phyloP scores from a whole-genome alignment of 2,888 invertebrate genomes.

The Scaptomyza parva region DNA sequence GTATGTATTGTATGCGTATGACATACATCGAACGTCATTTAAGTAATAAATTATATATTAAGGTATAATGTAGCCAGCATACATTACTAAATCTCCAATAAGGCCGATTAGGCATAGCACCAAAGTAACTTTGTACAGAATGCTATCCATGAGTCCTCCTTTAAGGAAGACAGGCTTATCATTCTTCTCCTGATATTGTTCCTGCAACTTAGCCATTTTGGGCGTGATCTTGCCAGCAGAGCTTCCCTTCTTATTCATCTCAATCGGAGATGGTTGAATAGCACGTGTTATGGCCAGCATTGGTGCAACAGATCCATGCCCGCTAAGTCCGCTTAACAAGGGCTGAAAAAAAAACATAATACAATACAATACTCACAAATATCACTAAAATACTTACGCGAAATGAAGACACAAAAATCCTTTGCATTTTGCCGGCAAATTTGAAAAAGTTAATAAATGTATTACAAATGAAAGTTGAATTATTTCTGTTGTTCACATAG shows the following conservation, averaged over 20 bases:
- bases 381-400: conserved; percentile 48
- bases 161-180: conserved; percentile 86
- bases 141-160: conserved; percentile 85
- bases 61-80: conserved; percentile 56
- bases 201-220: conserved; percentile 67
- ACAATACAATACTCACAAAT: background rate
- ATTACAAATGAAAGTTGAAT: conserved; percentile 7
- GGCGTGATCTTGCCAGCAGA: conserved; percentile 48
- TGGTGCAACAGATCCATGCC: conserved; percentile 7
- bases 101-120: conserved; percentile 82
- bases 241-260: conserved; percentile 14
- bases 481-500: conserved; percentile 4
- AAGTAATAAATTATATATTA: conserved; percentile 8
- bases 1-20: background rate
- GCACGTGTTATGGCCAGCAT: conserved; percentile 18
- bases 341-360: conserved; percentile 40
- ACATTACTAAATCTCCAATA: conserved; percentile 47
- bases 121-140: conserved; percentile 84
- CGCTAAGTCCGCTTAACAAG: conserved; percentile 23
- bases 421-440: conserved; percentile 53
- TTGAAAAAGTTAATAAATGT: conserved; percentile 13
- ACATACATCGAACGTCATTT: background rate
- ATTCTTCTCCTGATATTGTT: conserved; percentile 84
- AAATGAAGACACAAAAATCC: conserved; percentile 38
- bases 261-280: conserved; percentile 23